phyloP scores from a whole-genome alignment of 2,797 vertebrate genomes.

The Spondyliosoma cantharus region DNA sequence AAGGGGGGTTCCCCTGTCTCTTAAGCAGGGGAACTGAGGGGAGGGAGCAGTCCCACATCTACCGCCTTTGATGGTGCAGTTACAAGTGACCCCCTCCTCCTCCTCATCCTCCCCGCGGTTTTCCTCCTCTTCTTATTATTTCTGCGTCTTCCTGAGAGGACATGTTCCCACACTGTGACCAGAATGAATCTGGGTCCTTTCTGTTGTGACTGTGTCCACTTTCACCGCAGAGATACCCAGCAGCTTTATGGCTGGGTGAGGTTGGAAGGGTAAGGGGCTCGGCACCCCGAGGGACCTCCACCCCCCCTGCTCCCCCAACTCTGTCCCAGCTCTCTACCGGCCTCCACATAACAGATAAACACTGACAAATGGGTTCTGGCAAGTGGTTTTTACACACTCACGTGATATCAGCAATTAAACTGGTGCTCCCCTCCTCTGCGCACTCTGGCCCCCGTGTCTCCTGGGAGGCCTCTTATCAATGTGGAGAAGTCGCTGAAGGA shows the following conservation, averaged over 20 bases:
- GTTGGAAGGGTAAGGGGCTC: constrained; percentile 48
- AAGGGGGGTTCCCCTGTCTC: constrained; percentile 53
- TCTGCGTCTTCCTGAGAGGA: constrained; percentile 58
- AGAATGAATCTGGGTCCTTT: constrained; percentile 62
- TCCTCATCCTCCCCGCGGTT: constrained; percentile 51
- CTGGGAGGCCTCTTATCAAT: constrained; percentile 76
- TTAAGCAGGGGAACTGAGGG: constrained; percentile 39
- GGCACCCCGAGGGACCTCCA: constrained; percentile 60
- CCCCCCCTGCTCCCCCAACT: background rate
- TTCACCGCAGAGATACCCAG: constrained; percentile 72
- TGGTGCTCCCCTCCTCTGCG: constrained; percentile 30
- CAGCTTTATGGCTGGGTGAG: constrained; percentile 60
- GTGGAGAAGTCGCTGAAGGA: constrained; percentile 84
- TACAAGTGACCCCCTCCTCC: constrained; percentile 55
- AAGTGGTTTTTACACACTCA: constrained; percentile 71
- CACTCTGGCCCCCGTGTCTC: constrained; percentile 57
- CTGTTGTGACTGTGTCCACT: constrained; percentile 81
- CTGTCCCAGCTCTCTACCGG: constrained; percentile 53
- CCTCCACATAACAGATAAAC: constrained; percentile 78
- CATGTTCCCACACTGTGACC: constrained; percentile 76
- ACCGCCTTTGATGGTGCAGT: constrained; percentile 74
- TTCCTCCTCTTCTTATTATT: constrained; percentile 62
- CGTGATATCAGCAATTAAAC: constrained; percentile 69
- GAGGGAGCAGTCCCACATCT: constrained; percentile 68
- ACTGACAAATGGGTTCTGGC: constrained; percentile 75